Percentiles rank a stretch among this genome's conserved stretches.
These are phyloP conservation scores for Sebastes elongatus DNA, from an alignment of 2,797 vertebrate genomes.

Conservation along the genomic window DNA sequence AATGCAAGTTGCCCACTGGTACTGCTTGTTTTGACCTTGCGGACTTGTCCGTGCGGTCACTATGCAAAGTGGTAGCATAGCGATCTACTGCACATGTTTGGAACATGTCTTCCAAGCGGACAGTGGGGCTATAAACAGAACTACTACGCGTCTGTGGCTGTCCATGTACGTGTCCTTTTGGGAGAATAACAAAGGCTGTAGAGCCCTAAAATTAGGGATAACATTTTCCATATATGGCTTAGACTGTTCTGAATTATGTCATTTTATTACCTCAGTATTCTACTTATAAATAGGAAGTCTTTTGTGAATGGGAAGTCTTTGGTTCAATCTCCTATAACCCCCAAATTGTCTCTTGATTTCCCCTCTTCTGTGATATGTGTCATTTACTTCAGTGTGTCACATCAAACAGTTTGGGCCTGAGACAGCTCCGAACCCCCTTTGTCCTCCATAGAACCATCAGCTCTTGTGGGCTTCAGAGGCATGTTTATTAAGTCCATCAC, in stretches of 20 bases:
- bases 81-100: not conserved
- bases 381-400: conserved; percentile 21
- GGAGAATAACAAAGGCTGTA: not conserved
- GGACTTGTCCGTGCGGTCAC: no score
- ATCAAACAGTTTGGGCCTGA: not conserved
- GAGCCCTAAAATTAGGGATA: not conserved
- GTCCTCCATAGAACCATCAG: conserved; percentile 3
- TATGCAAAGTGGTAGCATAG: no score
- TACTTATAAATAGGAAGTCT: not conserved
- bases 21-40: no score
- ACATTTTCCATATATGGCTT: not conserved
- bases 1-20: no score
- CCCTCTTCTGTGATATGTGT: not conserved
- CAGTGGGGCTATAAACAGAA: not conserved
- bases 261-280: not conserved
- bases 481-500: conserved; percentile 64
- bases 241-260: not conserved
- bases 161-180: not conserved
- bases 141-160: not conserved
- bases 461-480: conserved; percentile 1
- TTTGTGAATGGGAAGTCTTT: not conserved
- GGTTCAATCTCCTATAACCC: not conserved
- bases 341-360: not conserved
- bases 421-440: not conserved
- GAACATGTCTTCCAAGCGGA: not conserved